Conservation (phyloP, 2,888 invertebrate genomes). For the Anticlea derivata region DNA sequence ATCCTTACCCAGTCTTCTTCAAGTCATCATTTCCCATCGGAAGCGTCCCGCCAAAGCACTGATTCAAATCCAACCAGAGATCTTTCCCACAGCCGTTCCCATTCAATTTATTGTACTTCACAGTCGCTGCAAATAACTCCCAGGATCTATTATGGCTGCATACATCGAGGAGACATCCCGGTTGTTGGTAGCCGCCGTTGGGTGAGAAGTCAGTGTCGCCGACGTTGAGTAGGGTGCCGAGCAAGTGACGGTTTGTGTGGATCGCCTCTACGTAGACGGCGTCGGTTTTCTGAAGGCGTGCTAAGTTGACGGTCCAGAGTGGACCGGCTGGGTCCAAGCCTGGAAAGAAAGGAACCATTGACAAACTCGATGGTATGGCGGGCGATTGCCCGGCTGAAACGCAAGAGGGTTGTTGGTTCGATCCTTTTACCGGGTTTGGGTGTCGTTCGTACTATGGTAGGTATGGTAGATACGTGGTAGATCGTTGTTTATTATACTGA, state of each 20-base stretch:
- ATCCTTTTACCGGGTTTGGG: too few relatives aligned
- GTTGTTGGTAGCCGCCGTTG: conserved; percentile 22
- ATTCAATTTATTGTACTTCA: conserved; percentile 31
- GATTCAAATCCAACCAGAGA: conserved; percentile 1
- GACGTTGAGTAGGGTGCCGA: conserved; percentile 9
- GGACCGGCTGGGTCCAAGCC: conserved; percentile 57
- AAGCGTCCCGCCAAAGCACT: conserved; percentile 27
- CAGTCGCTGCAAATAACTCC: conserved; percentile 50
- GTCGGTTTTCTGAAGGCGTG: conserved; percentile 14
- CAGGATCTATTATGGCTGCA: conserved; percentile 55
- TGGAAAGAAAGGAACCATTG: conserved; percentile 26
- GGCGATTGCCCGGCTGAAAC: too few relatives aligned
- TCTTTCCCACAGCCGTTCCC: conserved; percentile 17
- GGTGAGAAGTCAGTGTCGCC: conserved; percentile 28
- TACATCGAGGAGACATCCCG: conserved; percentile 18
- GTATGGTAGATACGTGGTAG: too few relatives aligned
- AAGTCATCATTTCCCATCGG: conserved; percentile 50
- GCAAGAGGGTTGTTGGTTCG: too few relatives aligned
- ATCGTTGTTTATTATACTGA: too few relatives aligned
- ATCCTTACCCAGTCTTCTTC: conserved; percentile 42
- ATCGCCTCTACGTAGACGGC: conserved; percentile 29
- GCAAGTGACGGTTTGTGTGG: conserved; percentile 21
- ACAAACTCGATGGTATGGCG: too few relatives aligned
- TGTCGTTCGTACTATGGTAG: too few relatives aligned
- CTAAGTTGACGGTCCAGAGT: conserved; percentile 21